Conservation (phyloP, 2,797 vertebrate genomes). For the Sebastolobus alascanus region DNA sequence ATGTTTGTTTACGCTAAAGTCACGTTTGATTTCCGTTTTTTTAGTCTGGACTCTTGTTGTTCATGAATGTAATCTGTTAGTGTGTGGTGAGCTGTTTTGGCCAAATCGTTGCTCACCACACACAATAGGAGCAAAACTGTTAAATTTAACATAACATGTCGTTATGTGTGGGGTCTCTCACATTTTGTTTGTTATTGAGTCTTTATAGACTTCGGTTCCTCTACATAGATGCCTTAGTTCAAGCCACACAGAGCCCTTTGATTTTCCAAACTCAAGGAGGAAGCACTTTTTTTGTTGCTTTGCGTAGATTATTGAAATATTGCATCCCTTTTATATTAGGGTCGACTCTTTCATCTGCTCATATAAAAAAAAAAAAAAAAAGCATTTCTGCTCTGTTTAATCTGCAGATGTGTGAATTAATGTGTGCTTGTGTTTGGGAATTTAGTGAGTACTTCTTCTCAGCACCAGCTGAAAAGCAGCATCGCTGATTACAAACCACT, state of each 20-base stretch:
- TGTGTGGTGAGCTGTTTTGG: no score
- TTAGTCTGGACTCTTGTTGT: no score
- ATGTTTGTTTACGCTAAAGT: no score
- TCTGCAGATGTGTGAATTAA: not conserved
- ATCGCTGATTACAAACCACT: slow-evolving; percentile 10
- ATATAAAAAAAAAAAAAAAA: not conserved
- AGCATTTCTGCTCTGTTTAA: slow-evolving; percentile 18
- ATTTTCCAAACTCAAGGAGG: not conserved
- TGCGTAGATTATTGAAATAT: not conserved
- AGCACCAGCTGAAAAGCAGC: not conserved
- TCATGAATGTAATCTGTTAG: no score
- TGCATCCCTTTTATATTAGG: not conserved
- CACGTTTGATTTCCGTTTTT: no score
- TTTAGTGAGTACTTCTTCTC: not conserved
- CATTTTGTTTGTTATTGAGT: not conserved
- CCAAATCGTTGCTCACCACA: no score
- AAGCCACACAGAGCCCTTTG: not conserved
- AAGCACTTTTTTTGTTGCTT: not conserved
- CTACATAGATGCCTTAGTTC: not conserved
- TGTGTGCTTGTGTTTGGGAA: not conserved
- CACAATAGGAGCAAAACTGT: no score
- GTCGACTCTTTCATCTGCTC: slow-evolving; percentile 2
- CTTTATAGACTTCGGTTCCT: not conserved
- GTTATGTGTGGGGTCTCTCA: no score
- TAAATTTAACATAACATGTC: no score